phyloP scores from a whole-genome alignment of 2,888 invertebrate genomes.

The Geotrupes spiniger region DNA sequence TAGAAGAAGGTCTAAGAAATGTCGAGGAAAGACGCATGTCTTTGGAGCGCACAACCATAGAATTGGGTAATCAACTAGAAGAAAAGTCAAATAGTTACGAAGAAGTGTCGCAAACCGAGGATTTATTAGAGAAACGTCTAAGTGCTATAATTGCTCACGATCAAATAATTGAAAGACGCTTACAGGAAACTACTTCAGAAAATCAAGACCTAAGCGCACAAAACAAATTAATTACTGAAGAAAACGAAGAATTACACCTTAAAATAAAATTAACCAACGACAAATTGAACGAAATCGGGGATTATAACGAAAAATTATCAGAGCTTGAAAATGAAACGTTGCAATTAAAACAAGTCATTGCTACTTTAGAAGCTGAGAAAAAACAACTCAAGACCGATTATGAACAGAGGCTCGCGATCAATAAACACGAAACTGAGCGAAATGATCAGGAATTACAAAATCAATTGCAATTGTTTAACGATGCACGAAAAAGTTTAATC shows the following conservation, averaged over 20 bases:
- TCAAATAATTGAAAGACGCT: conserved; percentile 58
- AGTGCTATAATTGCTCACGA: conserved; percentile 62
- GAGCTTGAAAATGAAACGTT: conserved; percentile 53
- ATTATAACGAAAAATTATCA: conserved; percentile 43
- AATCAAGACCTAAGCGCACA: conserved; percentile 51
- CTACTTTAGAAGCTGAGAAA: conserved; percentile 54
- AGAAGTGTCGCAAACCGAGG: conserved; percentile 62
- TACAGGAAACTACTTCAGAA: conserved; percentile 59
- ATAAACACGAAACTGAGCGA: conserved; percentile 50
- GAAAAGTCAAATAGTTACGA: conserved; percentile 57
- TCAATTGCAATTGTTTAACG: conserved; percentile 44
- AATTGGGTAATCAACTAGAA: conserved; percentile 60
- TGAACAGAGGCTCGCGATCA: conserved; percentile 46
- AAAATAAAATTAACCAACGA: conserved; percentile 28
- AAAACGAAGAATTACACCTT: conserved; percentile 33
- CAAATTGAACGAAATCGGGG: conserved; percentile 10
- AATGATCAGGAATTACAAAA: conserved; percentile 53
- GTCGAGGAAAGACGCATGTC: conserved; percentile 61
- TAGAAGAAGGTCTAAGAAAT: conserved; percentile 63
- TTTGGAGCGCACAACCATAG: conserved; percentile 60
- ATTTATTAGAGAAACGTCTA: conserved; percentile 61
- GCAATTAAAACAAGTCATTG: conserved; percentile 52
- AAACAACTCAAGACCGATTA: conserved; percentile 47
- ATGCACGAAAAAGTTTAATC: conserved; percentile 41
- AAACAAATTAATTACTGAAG: conserved; percentile 18